A percentile compares a stretch with the other conserved stretches of the same genome.
phyloP scores from a whole-genome alignment of 2,888 invertebrate genomes.

The Agrochola circellaris region DNA sequence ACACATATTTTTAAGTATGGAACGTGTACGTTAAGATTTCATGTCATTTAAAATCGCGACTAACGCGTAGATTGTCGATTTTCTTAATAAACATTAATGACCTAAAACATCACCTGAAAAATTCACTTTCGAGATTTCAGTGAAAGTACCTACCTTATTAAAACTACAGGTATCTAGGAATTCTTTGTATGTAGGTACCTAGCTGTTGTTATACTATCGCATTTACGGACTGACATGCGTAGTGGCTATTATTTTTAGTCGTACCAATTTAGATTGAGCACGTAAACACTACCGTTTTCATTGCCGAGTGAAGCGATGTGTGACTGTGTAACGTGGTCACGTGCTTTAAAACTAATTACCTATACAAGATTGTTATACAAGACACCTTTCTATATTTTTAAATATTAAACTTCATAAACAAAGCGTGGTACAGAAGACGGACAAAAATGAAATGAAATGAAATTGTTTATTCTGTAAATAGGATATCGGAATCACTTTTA shows the following conservation, averaged over 20 bases:
- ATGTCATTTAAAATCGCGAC: neutral
- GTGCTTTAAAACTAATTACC: conserved; percentile 21
- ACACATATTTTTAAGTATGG: neutral
- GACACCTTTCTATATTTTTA: neutral
- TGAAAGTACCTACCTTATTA: too few species aligned
- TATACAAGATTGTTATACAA: conserved; percentile 5
- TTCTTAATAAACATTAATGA: too few species aligned
- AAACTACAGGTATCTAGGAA: neutral
- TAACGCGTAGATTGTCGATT: too few species aligned
- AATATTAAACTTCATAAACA: too few species aligned
- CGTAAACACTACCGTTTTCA: conserved; percentile 52
- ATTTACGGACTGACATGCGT: conserved; percentile 14
- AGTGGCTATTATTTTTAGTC: conserved; percentile 52
- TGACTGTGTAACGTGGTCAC: conserved; percentile 18
- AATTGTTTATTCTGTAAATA: too few species aligned
- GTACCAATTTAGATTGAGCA: conserved; percentile 45
- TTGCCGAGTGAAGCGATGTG: conserved; percentile 30
- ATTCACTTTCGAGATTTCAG: neutral
- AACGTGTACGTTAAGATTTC: neutral
- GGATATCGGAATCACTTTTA: too few species aligned
- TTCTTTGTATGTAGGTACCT: too few species aligned
- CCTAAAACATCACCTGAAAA: neutral
- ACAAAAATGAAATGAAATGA: too few species aligned
- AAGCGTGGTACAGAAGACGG: too few species aligned
- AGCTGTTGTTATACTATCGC: neutral